Evolutionary conservation across 1,140 invertebrate genomes (phyloP).

Genomic region (Lucilia cuprina): DNA sequence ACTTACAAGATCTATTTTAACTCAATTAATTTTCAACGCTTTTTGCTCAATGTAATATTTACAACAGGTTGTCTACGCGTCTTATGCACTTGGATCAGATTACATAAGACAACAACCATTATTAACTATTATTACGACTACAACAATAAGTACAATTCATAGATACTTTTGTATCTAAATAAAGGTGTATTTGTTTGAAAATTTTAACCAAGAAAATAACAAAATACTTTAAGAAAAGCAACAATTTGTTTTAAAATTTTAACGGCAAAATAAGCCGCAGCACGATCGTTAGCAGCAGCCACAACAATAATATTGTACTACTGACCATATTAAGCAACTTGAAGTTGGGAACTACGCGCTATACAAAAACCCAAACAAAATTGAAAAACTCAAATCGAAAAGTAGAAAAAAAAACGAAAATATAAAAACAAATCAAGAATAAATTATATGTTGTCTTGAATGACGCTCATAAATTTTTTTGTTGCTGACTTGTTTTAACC

Average conservation of each 20-base stretch:
- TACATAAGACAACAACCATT: too few relatives aligned
- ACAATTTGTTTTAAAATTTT: background rate
- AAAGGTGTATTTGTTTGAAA: too few relatives aligned
- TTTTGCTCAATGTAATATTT: too few relatives aligned
- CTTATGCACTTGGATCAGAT: too few relatives aligned
- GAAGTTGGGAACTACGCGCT: background rate
- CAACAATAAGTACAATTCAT: too few relatives aligned
- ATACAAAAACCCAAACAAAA: background rate
- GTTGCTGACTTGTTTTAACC: background rate
- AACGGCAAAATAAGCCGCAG: background rate
- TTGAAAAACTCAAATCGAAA: background rate
- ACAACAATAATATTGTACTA: background rate
- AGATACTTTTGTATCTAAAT: too few relatives aligned
- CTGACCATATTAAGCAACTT: conserved; percentile 36
- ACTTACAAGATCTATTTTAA: too few relatives aligned
- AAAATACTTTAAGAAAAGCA: background rate
- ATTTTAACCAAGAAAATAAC: background rate
- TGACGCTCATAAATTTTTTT: background rate
- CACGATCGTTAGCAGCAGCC: background rate
- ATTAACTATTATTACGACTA: too few relatives aligned
- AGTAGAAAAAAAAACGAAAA: too few relatives aligned
- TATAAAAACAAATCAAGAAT: background rate
- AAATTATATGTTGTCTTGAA: conserved; percentile 25
- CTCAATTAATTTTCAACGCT: too few relatives aligned
- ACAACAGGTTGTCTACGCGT: too few relatives aligned